Conservation (phyloP, 2,113 vertebrate genomes). For the Emydocephalus ijimae region DNA sequence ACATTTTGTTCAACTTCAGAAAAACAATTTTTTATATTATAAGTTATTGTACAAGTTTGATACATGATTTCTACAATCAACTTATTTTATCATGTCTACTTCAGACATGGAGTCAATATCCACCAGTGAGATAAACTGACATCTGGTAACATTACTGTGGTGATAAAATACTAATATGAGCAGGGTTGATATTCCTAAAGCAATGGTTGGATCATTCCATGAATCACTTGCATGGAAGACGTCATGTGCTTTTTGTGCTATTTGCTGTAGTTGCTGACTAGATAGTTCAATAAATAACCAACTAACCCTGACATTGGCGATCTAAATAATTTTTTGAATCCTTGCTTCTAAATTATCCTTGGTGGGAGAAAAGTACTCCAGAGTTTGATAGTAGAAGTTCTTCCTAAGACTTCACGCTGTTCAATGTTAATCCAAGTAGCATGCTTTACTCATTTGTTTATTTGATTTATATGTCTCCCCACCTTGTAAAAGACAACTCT, state of each 20-base stretch:
- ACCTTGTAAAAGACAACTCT: not conserved
- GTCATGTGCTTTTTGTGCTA: not conserved
- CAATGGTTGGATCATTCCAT: not conserved
- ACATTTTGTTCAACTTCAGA: not conserved
- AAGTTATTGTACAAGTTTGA: not conserved
- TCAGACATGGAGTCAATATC: not conserved
- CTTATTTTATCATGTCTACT: not conserved
- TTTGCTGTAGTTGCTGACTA: not conserved
- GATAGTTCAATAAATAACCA: not conserved
- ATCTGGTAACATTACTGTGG: not conserved
- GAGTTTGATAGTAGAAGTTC: not conserved
- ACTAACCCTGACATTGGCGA: not conserved
- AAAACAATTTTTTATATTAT: not conserved
- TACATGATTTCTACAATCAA: not conserved
- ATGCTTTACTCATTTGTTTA: not conserved
- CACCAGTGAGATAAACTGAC: not conserved
- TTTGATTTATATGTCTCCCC: not conserved
- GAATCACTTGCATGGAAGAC: not conserved
- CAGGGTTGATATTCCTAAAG: not conserved
- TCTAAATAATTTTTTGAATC: not conserved
- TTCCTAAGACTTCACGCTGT: not conserved
- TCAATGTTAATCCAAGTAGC: not conserved
- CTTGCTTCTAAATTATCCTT: not conserved
- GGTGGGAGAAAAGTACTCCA: not conserved
- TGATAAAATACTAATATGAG: not conserved